A percentile compares a stretch with the other conserved stretches of the same genome.
Evolutionary conservation across 30 jellyfish, hydroid and myxozoan genomes (phyloP).

Genomic region (Hydra vulgaris): DNA sequence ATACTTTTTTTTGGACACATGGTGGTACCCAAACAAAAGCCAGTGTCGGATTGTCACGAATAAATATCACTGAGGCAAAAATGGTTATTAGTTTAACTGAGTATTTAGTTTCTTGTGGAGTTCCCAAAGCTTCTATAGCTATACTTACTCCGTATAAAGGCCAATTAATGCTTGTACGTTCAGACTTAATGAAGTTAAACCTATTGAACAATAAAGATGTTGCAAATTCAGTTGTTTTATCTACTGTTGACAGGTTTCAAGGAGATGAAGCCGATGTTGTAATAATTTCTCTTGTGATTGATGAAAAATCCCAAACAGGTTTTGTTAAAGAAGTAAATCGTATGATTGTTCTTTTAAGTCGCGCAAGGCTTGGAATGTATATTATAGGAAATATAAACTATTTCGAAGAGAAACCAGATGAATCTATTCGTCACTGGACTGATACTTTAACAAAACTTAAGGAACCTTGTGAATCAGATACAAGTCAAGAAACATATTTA

Average conservation of each 20-base stretch:
- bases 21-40: conserved; percentile 15
- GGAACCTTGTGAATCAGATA: conserved; percentile 6
- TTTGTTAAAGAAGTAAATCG: conserved; percentile 15
- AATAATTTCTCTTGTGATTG: conserved; percentile 18
- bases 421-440: conserved; percentile 14
- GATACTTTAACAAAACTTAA: neutral
- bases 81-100: neutral
- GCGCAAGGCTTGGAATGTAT: conserved; percentile 22
- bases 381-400: conserved; percentile 11
- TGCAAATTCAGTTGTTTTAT: conserved; percentile 12
- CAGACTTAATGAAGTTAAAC: neutral
- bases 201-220: neutral
- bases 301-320: conserved; percentile 8
- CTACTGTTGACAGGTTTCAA: conserved; percentile 27
- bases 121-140: conserved; percentile 23
- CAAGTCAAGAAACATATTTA: neutral
- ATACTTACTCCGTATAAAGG: conserved; percentile 23
- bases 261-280: conserved; percentile 28
- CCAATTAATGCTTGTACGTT: conserved; percentile 1
- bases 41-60: conserved; percentile 16
- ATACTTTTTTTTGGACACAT: conserved; percentile 10
- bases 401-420: conserved; percentile 8
- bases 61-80: conserved; percentile 7
- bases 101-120: conserved; percentile 13
- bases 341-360: conserved; percentile 8